Conservation (phyloP, 2,888 invertebrate species). For the Spodoptera littoralis region DNA sequence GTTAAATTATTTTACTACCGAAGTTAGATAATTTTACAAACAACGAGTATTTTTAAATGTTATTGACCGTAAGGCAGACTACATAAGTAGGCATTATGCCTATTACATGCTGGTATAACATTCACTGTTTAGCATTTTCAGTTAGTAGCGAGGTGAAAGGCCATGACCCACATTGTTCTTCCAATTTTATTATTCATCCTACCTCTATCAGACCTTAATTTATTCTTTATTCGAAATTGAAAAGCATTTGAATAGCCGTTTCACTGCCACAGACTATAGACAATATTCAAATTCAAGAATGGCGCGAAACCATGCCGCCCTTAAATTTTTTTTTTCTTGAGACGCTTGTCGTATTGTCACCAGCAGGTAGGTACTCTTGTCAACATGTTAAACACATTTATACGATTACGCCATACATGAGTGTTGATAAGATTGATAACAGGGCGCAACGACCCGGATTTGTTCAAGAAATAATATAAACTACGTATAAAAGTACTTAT, state of each 20-base stretch:
- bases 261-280: no score
- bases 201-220: slow-evolving; percentile 20
- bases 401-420: slow-evolving; percentile 52
- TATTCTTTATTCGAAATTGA: slow-evolving; percentile 8
- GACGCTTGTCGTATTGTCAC: no score
- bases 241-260: slow-evolving; percentile 5
- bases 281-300: background rate
- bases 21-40: no score
- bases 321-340: no score
- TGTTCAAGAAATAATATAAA: slow-evolving; percentile 46
- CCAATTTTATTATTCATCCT: slow-evolving; percentile 42
- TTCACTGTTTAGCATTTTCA: slow-evolving; percentile 48
- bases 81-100: background rate
- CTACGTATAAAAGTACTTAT: slow-evolving; percentile 7
- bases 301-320: no score
- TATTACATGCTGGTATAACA: slow-evolving; percentile 26
- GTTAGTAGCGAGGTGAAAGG: slow-evolving; percentile 33
- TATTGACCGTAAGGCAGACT: slow-evolving; percentile 2
- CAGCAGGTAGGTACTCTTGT: no score
- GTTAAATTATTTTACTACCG: slow-evolving; percentile 5
- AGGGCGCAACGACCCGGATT: slow-evolving; percentile 64
- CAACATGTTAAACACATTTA: slow-evolving; percentile 14
- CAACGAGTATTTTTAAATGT: background rate
- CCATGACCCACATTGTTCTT: slow-evolving; percentile 56
- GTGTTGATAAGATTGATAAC: slow-evolving; percentile 59